Evolutionary conservation across 1,140 invertebrate genomes (phyloP), one percentile per base, ranked within the genome.

Genomic region (Drosophila funebris): DNA sequence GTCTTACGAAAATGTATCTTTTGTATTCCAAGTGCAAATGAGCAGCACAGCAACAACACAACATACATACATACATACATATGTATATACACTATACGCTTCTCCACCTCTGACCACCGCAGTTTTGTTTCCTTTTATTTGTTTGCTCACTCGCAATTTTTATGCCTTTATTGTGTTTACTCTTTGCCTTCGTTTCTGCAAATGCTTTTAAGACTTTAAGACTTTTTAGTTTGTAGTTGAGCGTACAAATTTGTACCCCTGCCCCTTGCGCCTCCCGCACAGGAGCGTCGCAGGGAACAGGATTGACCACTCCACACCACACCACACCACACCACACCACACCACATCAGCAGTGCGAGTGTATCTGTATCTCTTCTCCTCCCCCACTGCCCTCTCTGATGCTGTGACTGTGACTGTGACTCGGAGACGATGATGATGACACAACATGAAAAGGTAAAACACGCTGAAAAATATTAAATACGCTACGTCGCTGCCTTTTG

Each of bases 401-500:
- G 57, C 43, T 58, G 50, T 18, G 18, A 48, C 27, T 48, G 39
- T 18, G 75, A 24, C 56, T 66, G 46, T 41, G 43, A 44, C 18
- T 39, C 64, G 52, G 31, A 33, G 85, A 76, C 70, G 78, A 83
- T 90, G 87, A 90, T 85, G 87, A 90, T 90, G 87, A 90, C 87
- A 90, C 87, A 90, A 90, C 87, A 90, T 90, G 87, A 90, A 90
- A 90, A 87, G 87, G 87, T 90, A 90, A 90, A 90, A 83, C 78
- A 90, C 87, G 87, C 81, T 87, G 78, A 90, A 90, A 90, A 90
- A 90, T 90, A 90, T 90, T 90, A 90, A 90, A 90, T 90, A 90
- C 87, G 87, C 87, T 80, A 79, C 78, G 82, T 83, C 78, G 87
- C 81, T 87, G 87, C 76, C 87, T 90, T 85, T 81, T 90, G 88